phyloP scores from a whole-genome alignment of 2,797 vertebrate species.

The Amniataba percoides region DNA sequence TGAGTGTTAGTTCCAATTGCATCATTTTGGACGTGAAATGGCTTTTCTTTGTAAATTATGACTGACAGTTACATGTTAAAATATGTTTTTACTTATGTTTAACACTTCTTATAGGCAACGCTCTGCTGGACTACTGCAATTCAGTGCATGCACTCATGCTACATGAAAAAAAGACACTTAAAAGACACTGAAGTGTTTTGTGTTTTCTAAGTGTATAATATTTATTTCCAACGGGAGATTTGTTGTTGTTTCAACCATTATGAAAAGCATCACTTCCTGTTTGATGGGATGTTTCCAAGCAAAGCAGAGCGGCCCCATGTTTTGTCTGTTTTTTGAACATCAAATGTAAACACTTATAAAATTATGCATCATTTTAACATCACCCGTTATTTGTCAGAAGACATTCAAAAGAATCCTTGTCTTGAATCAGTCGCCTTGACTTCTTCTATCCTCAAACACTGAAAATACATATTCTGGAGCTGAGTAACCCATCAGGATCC shows the following conservation, averaged over 20 bases:
- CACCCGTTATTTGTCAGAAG: neutral
- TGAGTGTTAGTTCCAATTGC: conserved; percentile 2
- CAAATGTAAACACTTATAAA: neutral
- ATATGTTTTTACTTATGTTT: too few relatives aligned
- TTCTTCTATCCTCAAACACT: neutral
- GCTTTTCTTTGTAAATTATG: conserved; percentile 12
- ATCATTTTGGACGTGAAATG: conserved; percentile 4
- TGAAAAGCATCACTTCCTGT: neutral
- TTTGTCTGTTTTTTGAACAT: neutral
- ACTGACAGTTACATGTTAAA: too few relatives aligned
- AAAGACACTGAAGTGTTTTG: neutral
- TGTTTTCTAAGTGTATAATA: neutral
- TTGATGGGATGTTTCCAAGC: neutral
- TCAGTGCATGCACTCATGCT: neutral
- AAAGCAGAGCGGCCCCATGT: neutral
- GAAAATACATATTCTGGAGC: neutral
- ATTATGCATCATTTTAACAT: neutral
- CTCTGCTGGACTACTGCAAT: neutral
- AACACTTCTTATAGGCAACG: neutral
- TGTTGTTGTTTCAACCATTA: neutral
- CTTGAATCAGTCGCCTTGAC: neutral
- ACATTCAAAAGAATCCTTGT: neutral
- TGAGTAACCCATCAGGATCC: neutral
- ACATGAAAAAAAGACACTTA: neutral
- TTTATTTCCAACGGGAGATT: neutral